These are phyloP conservation scores for Porites cylindrica DNA, from an alignment of 92 coral and sea anemone genomes.

Conservation along the genomic window DNA sequence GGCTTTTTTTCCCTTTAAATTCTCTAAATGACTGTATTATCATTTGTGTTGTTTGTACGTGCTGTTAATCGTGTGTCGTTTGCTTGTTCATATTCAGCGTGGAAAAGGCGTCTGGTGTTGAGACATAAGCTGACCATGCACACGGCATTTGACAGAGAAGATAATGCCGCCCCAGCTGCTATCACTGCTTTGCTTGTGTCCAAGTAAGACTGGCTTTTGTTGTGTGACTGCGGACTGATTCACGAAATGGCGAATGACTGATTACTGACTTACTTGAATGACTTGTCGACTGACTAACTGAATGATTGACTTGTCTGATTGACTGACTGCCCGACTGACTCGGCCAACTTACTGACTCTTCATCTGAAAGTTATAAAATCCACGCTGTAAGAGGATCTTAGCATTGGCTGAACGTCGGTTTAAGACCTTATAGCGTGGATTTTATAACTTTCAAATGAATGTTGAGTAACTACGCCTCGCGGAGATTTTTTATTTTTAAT, in stretches of 20 bases:
- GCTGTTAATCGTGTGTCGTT: too few relatives aligned
- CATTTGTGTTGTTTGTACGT: neutral
- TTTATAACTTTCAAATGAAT: too few relatives aligned
- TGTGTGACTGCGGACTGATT: neutral
- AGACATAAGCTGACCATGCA: slow-evolving; percentile 98
- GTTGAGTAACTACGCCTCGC: too few relatives aligned
- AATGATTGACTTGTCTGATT: neutral
- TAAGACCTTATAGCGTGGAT: too few relatives aligned
- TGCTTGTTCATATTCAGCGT: slow-evolving; percentile 49
- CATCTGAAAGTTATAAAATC: too few relatives aligned
- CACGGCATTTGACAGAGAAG: slow-evolving; percentile 90
- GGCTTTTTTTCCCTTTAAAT: too few relatives aligned
- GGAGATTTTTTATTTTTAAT: too few relatives aligned
- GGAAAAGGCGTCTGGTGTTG: slow-evolving; percentile 91
- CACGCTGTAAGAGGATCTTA: neutral
- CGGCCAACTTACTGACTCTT: neutral
- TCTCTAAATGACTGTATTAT: neutral
- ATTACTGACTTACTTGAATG: neutral
- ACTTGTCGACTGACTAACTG: neutral
- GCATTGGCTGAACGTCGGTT: too few relatives aligned
- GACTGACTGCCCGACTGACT: neutral
- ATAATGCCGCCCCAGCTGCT: slow-evolving; percentile 89
- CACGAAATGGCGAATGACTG: neutral
- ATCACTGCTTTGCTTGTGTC: slow-evolving; percentile 92
- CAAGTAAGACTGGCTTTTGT: slow-evolving; percentile 69